Conservation (phyloP, 2,888 invertebrate species). For the Nomada ferruginata region DNA sequence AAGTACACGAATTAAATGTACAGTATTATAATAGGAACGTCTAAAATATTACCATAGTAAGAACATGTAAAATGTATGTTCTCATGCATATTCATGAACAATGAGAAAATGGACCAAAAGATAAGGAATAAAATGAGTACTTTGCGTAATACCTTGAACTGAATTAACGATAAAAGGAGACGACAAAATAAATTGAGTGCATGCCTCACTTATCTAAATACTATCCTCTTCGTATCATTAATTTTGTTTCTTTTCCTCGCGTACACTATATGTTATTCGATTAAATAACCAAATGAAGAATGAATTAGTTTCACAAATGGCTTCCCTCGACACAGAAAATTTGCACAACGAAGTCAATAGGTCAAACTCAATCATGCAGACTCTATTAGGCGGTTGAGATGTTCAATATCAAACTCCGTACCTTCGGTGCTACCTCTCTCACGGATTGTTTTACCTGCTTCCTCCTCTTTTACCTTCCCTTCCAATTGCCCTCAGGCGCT, state of each 20-base stretch:
- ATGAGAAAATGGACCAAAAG: too few species aligned
- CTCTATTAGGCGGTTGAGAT: constrained; percentile 73
- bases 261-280: not conserved
- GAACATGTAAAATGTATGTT: too few species aligned
- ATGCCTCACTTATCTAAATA: not conserved
- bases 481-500: constrained; percentile 28
- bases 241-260: not conserved
- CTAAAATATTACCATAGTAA: too few species aligned
- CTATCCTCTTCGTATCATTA: not conserved
- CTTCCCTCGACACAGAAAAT: constrained; percentile 13
- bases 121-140: too few species aligned
- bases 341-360: constrained; percentile 61
- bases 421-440: constrained; percentile 2
- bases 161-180: too few species aligned
- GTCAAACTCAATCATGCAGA: constrained; percentile 69
- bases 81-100: too few species aligned
- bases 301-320: constrained; percentile 33
- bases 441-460: constrained; percentile 24
- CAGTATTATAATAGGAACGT: too few species aligned
- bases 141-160: too few species aligned
- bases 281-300: constrained; percentile 4
- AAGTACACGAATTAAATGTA: not conserved
- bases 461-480: constrained; percentile 44
- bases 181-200: too few species aligned
- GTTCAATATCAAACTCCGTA: constrained; percentile 49